Percentiles rank a stretch among this genome's conserved stretches.
phyloP scores from a whole-genome alignment of 30 jellyfish, hydroid and myxozoan genomes.

The Haliclystus octoradiatus region DNA sequence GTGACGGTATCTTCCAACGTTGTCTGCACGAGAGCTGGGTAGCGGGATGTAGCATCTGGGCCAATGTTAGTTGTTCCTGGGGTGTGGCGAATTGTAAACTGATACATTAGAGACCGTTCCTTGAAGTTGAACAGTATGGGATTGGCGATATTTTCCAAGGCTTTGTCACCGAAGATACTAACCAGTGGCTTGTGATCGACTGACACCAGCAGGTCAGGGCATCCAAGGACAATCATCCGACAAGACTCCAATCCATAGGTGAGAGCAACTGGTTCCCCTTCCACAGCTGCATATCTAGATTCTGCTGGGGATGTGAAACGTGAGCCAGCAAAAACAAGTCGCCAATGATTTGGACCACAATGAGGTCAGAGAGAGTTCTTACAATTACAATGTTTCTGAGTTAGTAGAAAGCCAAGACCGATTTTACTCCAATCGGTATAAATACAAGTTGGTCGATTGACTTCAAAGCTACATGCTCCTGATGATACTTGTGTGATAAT shows the following conservation, averaged over 20 bases:
- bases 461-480: slow-evolving; percentile 30
- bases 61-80: slow-evolving; percentile 20
- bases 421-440: slow-evolving; percentile 46
- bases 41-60: slow-evolving; percentile 19
- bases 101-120: slow-evolving; percentile 32
- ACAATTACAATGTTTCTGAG: slow-evolving; percentile 47
- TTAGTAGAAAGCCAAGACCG: slow-evolving; percentile 44
- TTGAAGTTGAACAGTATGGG: slow-evolving; percentile 24
- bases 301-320: slow-evolving; percentile 36
- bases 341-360: slow-evolving; percentile 48
- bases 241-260: slow-evolving; percentile 16
- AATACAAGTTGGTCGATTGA: slow-evolving; percentile 40
- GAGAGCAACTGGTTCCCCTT: slow-evolving; percentile 48
- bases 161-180: slow-evolving; percentile 21
- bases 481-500: slow-evolving; percentile 6
- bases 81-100: slow-evolving; percentile 14
- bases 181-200: slow-evolving; percentile 54
- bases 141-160: slow-evolving; percentile 11
- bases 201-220: slow-evolving; percentile 29
- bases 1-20: too few species aligned
- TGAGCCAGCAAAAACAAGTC: slow-evolving; percentile 45
- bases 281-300: slow-evolving; percentile 48
- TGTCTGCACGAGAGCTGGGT: slow-evolving; percentile 9
- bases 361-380: slow-evolving; percentile 3
- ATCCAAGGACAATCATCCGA: slow-evolving; percentile 15